These are phyloP conservation scores for Drosophila lowei DNA, from an alignment of 1,140 invertebrate genomes.

Conservation along the genomic window DNA sequence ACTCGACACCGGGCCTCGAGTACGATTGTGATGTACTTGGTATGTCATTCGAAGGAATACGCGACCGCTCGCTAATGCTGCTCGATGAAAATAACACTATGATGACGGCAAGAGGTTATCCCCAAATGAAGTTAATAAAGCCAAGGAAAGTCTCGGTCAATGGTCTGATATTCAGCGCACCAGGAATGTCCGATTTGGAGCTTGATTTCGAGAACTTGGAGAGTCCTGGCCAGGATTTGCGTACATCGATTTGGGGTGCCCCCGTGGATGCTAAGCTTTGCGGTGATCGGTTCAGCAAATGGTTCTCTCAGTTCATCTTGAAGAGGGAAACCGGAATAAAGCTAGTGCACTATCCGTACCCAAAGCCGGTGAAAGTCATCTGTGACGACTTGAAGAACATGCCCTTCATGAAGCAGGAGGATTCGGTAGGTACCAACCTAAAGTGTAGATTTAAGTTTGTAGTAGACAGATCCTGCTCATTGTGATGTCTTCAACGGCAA, in stretches of 20 bases:
- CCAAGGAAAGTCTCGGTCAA: conserved; percentile 77
- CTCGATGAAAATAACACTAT: conserved; percentile 84
- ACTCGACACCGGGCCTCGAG: conserved; percentile 53
- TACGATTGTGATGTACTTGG: conserved; percentile 84
- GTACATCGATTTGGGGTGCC: conserved; percentile 84
- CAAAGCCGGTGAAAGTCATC: conserved; percentile 71
- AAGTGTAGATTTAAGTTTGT: no score
- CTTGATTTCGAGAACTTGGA: conserved; percentile 80
- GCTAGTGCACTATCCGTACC: conserved; percentile 85
- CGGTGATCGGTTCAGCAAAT: conserved; percentile 86
- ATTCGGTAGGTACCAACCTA: conserved; percentile 56
- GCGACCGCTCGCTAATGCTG: conserved; percentile 84
- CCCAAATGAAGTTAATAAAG: conserved; percentile 84
- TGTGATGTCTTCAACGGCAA: no score
- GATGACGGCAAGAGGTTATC: conserved; percentile 84
- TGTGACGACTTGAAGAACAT: conserved; percentile 44
- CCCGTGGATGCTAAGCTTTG: conserved; percentile 85
- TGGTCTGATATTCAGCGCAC: conserved; percentile 80
- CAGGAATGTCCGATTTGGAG: conserved; percentile 84
- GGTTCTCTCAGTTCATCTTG: conserved; percentile 86
- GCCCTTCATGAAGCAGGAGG: conserved; percentile 63
- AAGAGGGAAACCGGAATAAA: conserved; percentile 85
- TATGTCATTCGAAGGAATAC: conserved; percentile 79
- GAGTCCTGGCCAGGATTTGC: conserved; percentile 71
- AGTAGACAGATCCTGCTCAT: no score